These are phyloP conservation scores for Chymomyza procnemis DNA, from an alignment of 2,888 invertebrate species.

Conservation along the genomic window DNA sequence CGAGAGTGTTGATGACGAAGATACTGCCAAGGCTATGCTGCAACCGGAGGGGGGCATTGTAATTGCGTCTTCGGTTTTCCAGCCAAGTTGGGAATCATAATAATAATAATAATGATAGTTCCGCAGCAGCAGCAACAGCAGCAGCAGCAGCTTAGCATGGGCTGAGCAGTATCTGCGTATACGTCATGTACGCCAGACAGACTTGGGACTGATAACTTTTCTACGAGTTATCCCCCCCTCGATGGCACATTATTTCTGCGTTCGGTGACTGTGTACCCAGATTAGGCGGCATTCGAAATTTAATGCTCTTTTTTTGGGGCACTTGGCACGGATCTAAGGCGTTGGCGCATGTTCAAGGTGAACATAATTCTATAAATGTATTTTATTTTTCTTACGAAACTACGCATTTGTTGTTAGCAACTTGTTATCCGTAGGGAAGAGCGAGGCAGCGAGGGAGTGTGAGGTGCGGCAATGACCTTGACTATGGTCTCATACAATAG, in stretches of 20 bases:
- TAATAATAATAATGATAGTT: too few relatives aligned
- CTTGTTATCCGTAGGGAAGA: neutral
- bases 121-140: too few relatives aligned
- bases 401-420: neutral
- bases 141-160: constrained; percentile 2
- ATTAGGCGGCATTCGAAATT: constrained; percentile 35
- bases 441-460: too few relatives aligned
- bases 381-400: neutral
- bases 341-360: constrained; percentile 9
- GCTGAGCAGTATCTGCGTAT: neutral
- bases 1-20: neutral
- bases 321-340: constrained; percentile 28
- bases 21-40: too few relatives aligned
- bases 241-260: constrained; percentile 65
- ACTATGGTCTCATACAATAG: neutral
- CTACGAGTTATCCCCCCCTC: constrained; percentile 68
- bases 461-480: neutral
- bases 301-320: constrained; percentile 19
- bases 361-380: neutral
- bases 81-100: too few relatives aligned
- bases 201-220: constrained; percentile 57
- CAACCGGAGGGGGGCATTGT: too few relatives aligned
- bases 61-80: too few relatives aligned
- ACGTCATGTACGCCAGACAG: neutral
- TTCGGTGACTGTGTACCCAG: constrained; percentile 59